phyloP scores from a whole-genome alignment of 2,113 vertebrate genomes.

The Gavia stellata region DNA sequence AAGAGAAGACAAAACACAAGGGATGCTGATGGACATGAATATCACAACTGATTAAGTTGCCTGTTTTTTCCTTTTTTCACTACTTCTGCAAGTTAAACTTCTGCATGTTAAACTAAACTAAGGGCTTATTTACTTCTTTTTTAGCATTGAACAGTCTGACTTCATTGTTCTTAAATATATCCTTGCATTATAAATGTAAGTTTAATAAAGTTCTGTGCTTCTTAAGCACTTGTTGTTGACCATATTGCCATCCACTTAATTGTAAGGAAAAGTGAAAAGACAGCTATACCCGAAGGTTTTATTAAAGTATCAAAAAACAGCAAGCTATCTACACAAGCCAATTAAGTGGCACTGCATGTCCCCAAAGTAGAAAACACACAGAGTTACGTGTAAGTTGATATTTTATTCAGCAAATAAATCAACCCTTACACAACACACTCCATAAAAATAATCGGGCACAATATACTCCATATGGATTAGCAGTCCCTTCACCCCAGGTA shows the following conservation, averaged over 20 bases:
- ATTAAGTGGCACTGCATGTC: constrained; percentile 6
- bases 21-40: not conserved
- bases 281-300: constrained; percentile 10
- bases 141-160: not conserved
- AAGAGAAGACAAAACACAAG: not conserved
- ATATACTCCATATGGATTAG: not conserved
- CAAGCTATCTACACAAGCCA: not conserved
- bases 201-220: not conserved
- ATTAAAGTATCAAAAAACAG: constrained; percentile 14
- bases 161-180: not conserved
- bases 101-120: too few species aligned
- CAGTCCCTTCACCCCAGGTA: not conserved
- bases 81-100: not conserved
- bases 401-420: constrained; percentile 31
- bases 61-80: not conserved
- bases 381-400: not conserved
- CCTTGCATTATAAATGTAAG: not conserved
- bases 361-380: not conserved
- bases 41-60: not conserved
- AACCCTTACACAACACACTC: not conserved
- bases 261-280: constrained; percentile 20
- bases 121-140: not conserved
- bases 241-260: not conserved
- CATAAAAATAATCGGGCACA: not conserved
- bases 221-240: not conserved